Evolutionary conservation across 1,140 invertebrate genomes (phyloP), one percentile per base, ranked within the genome.

Genomic region (Caenorhabditis tropicalis): DNA sequence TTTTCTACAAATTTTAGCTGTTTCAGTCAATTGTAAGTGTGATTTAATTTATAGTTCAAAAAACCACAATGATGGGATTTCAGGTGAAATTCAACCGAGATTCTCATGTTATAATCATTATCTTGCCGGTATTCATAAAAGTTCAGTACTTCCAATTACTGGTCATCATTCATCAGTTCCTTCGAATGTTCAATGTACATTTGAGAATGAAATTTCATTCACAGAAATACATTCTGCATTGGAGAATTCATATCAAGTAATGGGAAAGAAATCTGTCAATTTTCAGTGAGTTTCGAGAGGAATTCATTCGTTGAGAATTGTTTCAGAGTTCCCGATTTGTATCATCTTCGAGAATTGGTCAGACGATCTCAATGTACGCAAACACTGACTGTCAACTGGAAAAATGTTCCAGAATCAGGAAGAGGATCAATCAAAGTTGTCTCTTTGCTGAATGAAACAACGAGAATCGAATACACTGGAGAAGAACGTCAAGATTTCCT

Each of bases 371-470:
- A 82, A 3, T 82, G 82, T 31, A 70, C 29, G 2, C 82, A 82
- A 46, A 82, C 82, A 12, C 16, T 82, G 21, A 70, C 39, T 48
- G 56, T 82, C 12, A 56, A 46, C n/a, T 82, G 82, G 82, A 58
- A 58, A 9, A 65, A 24, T 24, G 43, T 24, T 49, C 82, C 82
- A 27, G 82, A 65, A 29, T 21, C 56, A 9, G 51, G 81, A 29
- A 27, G n/a, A 29, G 56, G 39, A 29, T 56, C 31, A 2, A 70
- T 82, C 15, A 46, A 24, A 43, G 39, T 82, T 1, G 82, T 82
- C 16, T 82, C 82, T 7, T 29, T 82, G 21, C 82, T 82, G 0
- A 82, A 82, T 56, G 82, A 65, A 31, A 65, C 82, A 0, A 82
- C 82, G 6, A 58, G 43, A 46, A 65, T 82, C n/a, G 82, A 58